Evolutionary conservation across 2,113 vertebrate species (phyloP).

Genomic region (Urocynchramus pylzowi): DNA sequence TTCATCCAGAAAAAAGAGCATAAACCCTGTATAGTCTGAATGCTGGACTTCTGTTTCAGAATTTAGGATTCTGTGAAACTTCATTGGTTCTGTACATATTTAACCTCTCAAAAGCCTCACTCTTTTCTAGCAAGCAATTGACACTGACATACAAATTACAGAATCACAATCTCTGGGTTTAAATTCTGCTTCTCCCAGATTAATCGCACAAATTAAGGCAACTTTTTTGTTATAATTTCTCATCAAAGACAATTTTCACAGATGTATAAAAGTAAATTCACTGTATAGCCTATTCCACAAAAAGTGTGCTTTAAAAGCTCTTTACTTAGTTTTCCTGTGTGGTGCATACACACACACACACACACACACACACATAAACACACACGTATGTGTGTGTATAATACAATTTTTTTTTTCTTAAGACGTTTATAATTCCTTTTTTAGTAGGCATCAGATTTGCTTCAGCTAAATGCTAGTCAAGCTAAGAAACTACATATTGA

Average conservation of each 20-base stretch:
- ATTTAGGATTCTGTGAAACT: background rate
- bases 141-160: background rate
- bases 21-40: background rate
- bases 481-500: background rate
- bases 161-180: background rate
- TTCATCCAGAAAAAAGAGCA: background rate
- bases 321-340: background rate
- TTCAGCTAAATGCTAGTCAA: background rate
- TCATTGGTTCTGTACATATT: background rate
- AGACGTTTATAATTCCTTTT: background rate
- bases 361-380: too few relatives aligned
- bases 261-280: background rate
- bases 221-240: background rate
- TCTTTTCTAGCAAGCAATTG: background rate
- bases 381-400: rapidly evolving
- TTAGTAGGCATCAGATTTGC: background rate
- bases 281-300: background rate
- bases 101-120: background rate
- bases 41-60: background rate
- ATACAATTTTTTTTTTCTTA: background rate
- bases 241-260: background rate
- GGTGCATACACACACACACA: too few relatives aligned
- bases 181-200: background rate
- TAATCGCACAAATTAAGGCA: background rate
- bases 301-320: background rate